Conservation (phyloP, 2,113 vertebrate species). For the Chloropsis hardwickii region DNA sequence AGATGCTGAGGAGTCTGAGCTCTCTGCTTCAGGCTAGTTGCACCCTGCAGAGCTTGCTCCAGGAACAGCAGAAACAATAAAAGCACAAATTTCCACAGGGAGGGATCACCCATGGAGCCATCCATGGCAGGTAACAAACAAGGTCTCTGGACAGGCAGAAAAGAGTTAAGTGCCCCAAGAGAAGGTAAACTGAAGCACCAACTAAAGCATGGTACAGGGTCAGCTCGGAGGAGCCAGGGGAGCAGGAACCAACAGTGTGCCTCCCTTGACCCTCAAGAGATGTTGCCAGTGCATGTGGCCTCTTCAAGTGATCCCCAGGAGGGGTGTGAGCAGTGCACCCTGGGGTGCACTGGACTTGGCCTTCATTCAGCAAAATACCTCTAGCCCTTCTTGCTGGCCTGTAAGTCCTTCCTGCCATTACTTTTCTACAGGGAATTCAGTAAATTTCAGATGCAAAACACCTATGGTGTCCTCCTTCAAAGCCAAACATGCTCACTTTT, state of each 20-base stretch:
- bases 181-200: not conserved
- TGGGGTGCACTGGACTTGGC: not conserved
- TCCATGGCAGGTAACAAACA: not conserved
- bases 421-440: not conserved
- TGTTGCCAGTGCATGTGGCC: accelerated
- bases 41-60: not conserved
- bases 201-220: not conserved
- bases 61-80: not conserved
- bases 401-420: not conserved
- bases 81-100: not conserved
- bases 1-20: not conserved
- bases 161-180: not conserved
- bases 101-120: not conserved
- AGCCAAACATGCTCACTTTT: not conserved
- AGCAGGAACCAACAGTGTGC: accelerated
- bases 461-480: not conserved
- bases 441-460: not conserved
- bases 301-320: not conserved
- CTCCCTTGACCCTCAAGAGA: not conserved
- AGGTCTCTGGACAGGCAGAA: not conserved
- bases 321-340: accelerated
- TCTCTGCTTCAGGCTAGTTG: not conserved
- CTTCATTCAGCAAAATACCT: not conserved
- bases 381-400: not conserved
- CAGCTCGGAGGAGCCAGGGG: not conserved